Base-by-base conservation (phyloP, 2,888 invertebrate genomes). In the Xestoiulus laeticollis region DNA sequence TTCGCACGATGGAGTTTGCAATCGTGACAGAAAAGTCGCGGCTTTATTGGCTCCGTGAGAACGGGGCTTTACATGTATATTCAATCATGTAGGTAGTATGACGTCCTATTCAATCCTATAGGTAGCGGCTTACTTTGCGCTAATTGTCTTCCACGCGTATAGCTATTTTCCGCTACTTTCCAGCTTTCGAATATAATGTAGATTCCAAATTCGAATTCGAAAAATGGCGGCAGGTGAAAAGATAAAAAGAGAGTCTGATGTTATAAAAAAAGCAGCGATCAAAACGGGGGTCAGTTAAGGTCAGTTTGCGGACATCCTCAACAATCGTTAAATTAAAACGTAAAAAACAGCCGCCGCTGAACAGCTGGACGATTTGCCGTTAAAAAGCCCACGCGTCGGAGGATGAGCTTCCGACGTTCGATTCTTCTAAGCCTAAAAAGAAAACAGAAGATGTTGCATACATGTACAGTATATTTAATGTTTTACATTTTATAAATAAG, bases 141-240 rank as follows among this genome's bases (percentile, higher is more conserved):
- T 4, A 2, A 59, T n/a, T 59, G 59, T 4, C 0, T 16, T 59
- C n/a, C 8, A n/a, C 59, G 8, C 19, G 59, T 19, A 3, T 19
- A 59, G 59, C 59, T 16, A 2, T 59, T 59, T 59, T n/a, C n/a
- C 59, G 59, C 59, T 59, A 4, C n/a, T n/a, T 59, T 59, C 19
- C 59, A 59, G 19, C 8, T 59, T 22, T 22, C n/a, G 1, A 59
- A 59, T n/a, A n/a, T 59, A n/a, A n/a, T n/a, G n/a, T n/a, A n/a
- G n/a, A 59, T n/a, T 59, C n/a, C 6, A n/a, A 59, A 59, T 68
- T 68, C 26, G 68, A 68, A 68, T 68, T 68, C n/a, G 26, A 22
- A 38, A 68, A 68, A 68, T 68, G 68, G 68, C 68, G 68, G 68
- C 68, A 68, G 68, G 68, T 68, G 68, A 26, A 26, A 26, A n/a